Base-by-base conservation (phyloP, 1,140 invertebrate genomes). In the Vanessa atalanta region DNA sequence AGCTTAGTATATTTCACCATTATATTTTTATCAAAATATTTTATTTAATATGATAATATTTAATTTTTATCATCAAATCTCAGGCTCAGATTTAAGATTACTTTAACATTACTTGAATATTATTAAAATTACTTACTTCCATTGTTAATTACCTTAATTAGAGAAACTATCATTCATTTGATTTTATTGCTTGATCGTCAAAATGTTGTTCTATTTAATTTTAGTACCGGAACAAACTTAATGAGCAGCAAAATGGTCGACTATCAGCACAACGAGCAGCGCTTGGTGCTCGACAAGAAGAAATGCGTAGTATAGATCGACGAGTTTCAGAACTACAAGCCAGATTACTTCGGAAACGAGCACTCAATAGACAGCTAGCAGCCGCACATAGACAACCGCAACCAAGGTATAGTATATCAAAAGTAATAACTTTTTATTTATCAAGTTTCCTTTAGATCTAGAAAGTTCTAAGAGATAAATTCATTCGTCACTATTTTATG, bases 181-280 rank as follows among this genome's bases (percentile, higher is more conserved):
- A 15, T 51, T 14, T 51, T 51, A 51, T 51, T 51, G n/a, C 6
- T 16, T 15, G 1, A n/a, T 26, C 0, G 9, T 26, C 7, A 14
- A 68, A 55, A 16, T 23, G 37, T 55, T 16, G 48, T 65, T 65
- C 31, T 65, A 6, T 88, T 85, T 16, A 93, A n/a, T 61, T 61
- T 37, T 23, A 99, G 98, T 98, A 98, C 89, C 97, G 98, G 26
- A 99, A 99, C 93, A 98, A 99, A 89, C 93, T 99, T 88, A 98
- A 98, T 89, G 97, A 99, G 87, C 97, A 99, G 86, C 98, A 99
- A 91, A 98, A 97, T 88, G 96, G 96, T 50, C 94, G 97, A 72
- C 94, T 99, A 68, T 95, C 96, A 65, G 95, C 97, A 78, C 98
- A 99, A 91, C 94, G 97, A 61, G 96, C 98, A 77, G 96, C 97